phyloP scores from a whole-genome alignment of 2,888 invertebrate genomes.

The Xestia xanthographa region DNA sequence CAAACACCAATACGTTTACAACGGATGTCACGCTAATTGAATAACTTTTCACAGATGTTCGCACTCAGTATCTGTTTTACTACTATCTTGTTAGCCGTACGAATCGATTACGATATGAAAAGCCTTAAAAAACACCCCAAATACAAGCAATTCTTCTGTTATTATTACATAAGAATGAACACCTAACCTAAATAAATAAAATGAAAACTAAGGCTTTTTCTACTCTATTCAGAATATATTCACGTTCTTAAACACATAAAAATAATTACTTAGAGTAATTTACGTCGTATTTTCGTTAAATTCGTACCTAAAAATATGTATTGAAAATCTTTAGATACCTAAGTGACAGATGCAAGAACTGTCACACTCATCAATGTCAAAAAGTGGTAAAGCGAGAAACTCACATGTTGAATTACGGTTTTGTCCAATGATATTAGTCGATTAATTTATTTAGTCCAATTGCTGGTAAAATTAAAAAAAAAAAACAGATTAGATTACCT shows the following conservation, averaged over 20 bases:
- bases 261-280: slow-evolving; percentile 61
- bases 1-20: slow-evolving; percentile 71
- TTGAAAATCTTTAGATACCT: slow-evolving; percentile 67
- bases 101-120: slow-evolving; percentile 18
- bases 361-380: slow-evolving; percentile 70
- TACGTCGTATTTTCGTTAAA: slow-evolving; percentile 72
- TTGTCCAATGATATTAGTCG: slow-evolving; percentile 17
- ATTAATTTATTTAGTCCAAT: slow-evolving; percentile 14
- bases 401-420: slow-evolving; percentile 42
- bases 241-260: slow-evolving; percentile 16
- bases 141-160: slow-evolving; percentile 79
- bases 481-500: neutral
- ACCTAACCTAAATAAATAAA: slow-evolving; percentile 83
- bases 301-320: slow-evolving; percentile 77
- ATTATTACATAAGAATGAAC: slow-evolving; percentile 89
- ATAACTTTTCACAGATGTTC: slow-evolving; percentile 21
- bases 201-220: slow-evolving; percentile 23
- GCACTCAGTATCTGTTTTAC: slow-evolving; percentile 2
- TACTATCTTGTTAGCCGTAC: slow-evolving; percentile 1
- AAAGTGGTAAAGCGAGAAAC: slow-evolving; percentile 21
- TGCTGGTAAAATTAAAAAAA: neutral
- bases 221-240: slow-evolving; percentile 24
- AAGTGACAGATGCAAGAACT: slow-evolving; percentile 75
- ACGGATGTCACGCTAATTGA: slow-evolving; percentile 53
- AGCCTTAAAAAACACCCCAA: slow-evolving; percentile 54